phyloP scores from a whole-genome alignment of 2,797 vertebrate species.

The Crocidura indochinensis region DNA sequence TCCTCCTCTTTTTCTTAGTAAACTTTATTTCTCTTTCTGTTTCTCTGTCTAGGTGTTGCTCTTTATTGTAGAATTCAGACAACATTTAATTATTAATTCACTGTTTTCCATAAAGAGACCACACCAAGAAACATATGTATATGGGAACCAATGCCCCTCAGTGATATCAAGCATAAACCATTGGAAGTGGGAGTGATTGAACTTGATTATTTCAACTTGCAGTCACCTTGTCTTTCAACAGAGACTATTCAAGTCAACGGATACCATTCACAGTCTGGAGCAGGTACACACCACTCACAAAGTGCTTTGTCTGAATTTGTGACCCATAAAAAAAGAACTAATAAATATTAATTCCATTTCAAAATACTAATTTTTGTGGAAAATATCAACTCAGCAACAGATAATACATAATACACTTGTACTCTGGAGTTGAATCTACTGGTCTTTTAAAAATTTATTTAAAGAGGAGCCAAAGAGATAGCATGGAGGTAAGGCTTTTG shows the following conservation, averaged over 20 bases:
- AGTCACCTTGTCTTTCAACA: constrained; percentile 28
- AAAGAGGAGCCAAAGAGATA: too few relatives aligned
- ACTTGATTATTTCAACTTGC: constrained; percentile 20
- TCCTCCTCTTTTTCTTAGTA: background rate
- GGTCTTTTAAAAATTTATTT: background rate
- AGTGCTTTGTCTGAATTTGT: constrained; percentile 23
- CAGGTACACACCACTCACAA: background rate
- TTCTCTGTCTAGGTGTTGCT: background rate
- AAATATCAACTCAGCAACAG: constrained; percentile 13
- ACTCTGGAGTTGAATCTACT: constrained; percentile 12
- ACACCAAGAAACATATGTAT: background rate
- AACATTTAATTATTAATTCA: constrained; percentile 37
- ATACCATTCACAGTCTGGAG: background rate
- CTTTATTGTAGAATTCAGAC: background rate
- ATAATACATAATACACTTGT: constrained; percentile 14
- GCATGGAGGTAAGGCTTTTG: too few relatives aligned
- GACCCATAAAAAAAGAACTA: constrained; percentile 40
- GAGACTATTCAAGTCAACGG: constrained; percentile 33
- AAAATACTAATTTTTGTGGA: constrained; percentile 42
- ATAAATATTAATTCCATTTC: background rate
- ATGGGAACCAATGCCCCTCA: constrained; percentile 24
- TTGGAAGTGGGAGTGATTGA: background rate
- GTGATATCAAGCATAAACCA: background rate
- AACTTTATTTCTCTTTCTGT: too few relatives aligned
- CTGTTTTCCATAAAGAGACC: constrained; percentile 5